Conservation (phyloP, 2,113 vertebrate genomes). For the Labrus mixtus region DNA sequence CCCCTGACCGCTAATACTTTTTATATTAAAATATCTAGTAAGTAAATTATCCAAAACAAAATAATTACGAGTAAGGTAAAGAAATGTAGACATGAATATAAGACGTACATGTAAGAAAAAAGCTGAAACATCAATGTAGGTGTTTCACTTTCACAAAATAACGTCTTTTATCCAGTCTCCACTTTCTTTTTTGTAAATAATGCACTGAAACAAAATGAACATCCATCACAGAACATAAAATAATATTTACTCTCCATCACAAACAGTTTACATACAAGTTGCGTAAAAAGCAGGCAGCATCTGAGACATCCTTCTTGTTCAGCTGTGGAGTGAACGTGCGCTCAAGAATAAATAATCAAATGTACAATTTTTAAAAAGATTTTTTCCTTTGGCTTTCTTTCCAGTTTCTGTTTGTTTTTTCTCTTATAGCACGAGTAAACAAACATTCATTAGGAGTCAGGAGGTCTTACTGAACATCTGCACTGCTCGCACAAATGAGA, state of each 20-base stretch:
- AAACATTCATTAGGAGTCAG: constrained; percentile 8
- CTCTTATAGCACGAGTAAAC: background rate
- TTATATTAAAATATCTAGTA: too few relatives aligned
- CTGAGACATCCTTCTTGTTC: background rate
- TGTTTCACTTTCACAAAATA: background rate
- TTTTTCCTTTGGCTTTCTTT: constrained; percentile 57
- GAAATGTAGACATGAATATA: too few relatives aligned
- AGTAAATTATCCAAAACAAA: too few relatives aligned
- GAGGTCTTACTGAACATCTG: constrained; percentile 33
- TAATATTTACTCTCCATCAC: constrained; percentile 42
- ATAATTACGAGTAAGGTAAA: too few relatives aligned
- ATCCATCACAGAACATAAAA: constrained; percentile 36
- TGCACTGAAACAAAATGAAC: background rate
- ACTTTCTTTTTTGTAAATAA: background rate
- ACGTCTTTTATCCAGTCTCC: background rate
- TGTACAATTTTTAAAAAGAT: constrained; percentile 14
- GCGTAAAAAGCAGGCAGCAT: constrained; percentile 23
- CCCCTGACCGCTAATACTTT: too few relatives aligned
- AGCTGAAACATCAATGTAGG: background rate
- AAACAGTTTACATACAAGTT: background rate
- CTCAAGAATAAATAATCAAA: constrained; percentile 68
- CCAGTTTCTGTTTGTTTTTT: constrained; percentile 9
- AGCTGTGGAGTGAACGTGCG: constrained; percentile 6
- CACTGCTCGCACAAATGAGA: constrained; percentile 5
- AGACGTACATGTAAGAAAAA: too few relatives aligned